Evolutionary conservation across 2,113 vertebrate species (phyloP), one percentile per base, ranked within the genome.

Genomic region (Apaloderma vittatum): DNA sequence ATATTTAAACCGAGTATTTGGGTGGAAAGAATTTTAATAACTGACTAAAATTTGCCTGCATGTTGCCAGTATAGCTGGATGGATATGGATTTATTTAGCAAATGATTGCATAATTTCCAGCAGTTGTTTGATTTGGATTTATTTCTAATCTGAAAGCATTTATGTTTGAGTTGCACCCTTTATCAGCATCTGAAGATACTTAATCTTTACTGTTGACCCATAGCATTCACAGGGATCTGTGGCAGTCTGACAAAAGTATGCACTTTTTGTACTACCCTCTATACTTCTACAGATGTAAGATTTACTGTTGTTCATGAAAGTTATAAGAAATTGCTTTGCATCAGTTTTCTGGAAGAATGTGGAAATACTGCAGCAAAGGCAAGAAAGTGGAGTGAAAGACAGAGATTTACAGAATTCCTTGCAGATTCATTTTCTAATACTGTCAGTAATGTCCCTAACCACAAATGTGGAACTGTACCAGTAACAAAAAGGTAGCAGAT

Each of bases 91-190:
- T 89, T 79, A 46, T 89, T 89, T 75, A 68, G 48, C 23, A 91
- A 84, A 57, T 46, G n/a, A 40, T 83, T 94, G 62, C 63, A 76
- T 73, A 36, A 88, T 90, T 96, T 88, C 67, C 63, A 92, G n/a
- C 54, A 77, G 26, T 63, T 90, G 75, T 80, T 70, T 8, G 46
- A 54, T 40, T 91, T 96, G 63, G 54, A 76, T 86, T 72, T 65
- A 15, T 90, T 88, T 86, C 63, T 83, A 68, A 73, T 58, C 40
- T 24, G 67, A 88, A 94, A 66, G 58, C 0, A 7, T 74, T 86
- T 86, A 12, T 54, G 76, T 66, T 63, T 65, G 54, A 65, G 23
- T 66, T 82, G 32, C 19, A 78, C 18, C 32, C 24, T 88, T 76
- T 79, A 21, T 58, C 76, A 79, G 58, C 77, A 54, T 54, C n/a